Percentiles rank a stretch among this genome's conserved stretches.
Evolutionary conservation across 2,888 invertebrate genomes (phyloP).

Genomic region (Lasioglossum marginatum): DNA sequence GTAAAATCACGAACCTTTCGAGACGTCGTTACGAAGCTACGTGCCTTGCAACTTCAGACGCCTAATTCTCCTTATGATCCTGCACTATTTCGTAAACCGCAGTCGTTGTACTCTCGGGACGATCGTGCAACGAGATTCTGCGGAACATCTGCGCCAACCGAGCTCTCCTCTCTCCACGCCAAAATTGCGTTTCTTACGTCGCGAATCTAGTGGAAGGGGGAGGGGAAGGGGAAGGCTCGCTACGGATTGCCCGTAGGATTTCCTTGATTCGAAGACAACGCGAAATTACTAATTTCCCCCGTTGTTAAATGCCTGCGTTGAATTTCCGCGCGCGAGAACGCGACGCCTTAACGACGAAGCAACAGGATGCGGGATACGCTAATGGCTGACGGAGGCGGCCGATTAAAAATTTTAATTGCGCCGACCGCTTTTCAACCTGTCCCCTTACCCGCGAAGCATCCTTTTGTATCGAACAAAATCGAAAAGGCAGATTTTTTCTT

Average conservation of each 20-base stretch:
- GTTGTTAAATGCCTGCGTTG: constrained; percentile 34
- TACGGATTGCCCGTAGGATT: constrained; percentile 38
- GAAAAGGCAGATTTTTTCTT: neutral
- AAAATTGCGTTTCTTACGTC: constrained; percentile 69
- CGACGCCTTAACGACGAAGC: neutral
- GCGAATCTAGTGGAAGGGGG: constrained; percentile 15
- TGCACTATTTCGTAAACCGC: constrained; percentile 76
- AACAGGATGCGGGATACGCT: neutral
- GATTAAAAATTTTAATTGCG: neutral
- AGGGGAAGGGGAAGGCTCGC: neutral
- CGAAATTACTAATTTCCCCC: constrained; percentile 66
- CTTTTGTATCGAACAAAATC: neutral
- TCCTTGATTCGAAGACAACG: constrained; percentile 57
- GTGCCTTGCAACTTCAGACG: constrained; percentile 75
- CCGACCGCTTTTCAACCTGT: neutral
- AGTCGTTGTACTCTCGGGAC: constrained; percentile 73
- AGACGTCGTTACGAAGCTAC: constrained; percentile 74
- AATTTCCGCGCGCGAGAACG: constrained; percentile 6
- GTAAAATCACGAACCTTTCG: constrained; percentile 76
- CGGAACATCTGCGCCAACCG: constrained; percentile 73
- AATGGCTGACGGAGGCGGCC: neutral
- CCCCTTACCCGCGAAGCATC: neutral
- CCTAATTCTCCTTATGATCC: constrained; percentile 76
- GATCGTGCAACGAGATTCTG: constrained; percentile 73
- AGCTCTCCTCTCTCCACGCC: constrained; percentile 36